Percentiles rank a stretch among this genome's conserved stretches.
Conservation (phyloP, 2,888 invertebrate genomes). For the Mythimna lalbum region DNA sequence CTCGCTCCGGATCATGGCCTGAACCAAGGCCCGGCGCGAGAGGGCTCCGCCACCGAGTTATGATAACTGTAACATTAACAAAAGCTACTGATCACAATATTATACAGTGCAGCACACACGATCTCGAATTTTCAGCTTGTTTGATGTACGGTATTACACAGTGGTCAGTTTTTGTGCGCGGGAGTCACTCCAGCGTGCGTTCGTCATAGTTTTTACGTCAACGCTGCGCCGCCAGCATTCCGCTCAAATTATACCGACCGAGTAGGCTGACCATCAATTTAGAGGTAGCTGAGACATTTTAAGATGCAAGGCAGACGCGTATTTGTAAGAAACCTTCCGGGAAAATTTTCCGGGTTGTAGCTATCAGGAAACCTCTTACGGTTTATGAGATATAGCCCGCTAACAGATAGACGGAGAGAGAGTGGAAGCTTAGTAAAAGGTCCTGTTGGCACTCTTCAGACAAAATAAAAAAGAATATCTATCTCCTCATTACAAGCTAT, state of each 20-base stretch:
- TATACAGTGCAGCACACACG: slow-evolving; percentile 30
- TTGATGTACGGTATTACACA: slow-evolving; percentile 39
- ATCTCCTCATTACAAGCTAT: slow-evolving; percentile 8
- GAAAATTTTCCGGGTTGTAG: too few relatives aligned
- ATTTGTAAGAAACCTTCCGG: too few relatives aligned
- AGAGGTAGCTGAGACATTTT: neutral
- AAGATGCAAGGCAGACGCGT: too few relatives aligned
- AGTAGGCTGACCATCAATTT: slow-evolving; percentile 62
- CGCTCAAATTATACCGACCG: slow-evolving; percentile 81
- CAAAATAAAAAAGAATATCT: neutral
- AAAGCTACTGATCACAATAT: slow-evolving; percentile 13
- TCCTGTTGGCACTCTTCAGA: too few relatives aligned
- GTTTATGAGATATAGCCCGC: too few relatives aligned
- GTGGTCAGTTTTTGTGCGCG: slow-evolving; percentile 63
- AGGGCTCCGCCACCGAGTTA: too few relatives aligned
- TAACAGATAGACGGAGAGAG: too few relatives aligned
- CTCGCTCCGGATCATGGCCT: too few relatives aligned
- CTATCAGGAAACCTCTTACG: too few relatives aligned
- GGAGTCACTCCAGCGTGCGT: slow-evolving; percentile 55
- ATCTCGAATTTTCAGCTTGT: slow-evolving; percentile 53
- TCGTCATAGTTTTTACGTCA: slow-evolving; percentile 84
- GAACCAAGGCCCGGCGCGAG: too few relatives aligned
- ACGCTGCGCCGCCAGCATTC: slow-evolving; percentile 79
- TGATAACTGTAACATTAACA: neutral
- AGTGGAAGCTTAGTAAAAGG: too few relatives aligned